Conservation (phyloP, 2,113 vertebrate species). For the Strix uralensis region DNA sequence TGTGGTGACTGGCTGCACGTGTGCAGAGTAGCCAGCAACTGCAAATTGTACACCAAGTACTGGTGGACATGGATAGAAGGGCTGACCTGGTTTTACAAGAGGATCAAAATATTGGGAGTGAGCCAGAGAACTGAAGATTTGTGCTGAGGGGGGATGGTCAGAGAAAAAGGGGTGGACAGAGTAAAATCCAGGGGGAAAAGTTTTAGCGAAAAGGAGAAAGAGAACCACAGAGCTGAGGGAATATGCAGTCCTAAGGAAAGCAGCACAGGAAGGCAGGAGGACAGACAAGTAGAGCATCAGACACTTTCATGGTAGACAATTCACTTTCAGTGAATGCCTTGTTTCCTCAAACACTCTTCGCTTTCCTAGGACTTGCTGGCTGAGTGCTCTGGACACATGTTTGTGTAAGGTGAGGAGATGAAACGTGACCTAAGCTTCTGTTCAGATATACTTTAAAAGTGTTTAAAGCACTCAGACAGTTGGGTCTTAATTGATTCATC, state of each 20-base stretch:
- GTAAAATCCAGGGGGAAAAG: neutral
- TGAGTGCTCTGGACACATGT: neutral
- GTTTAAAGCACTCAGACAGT: neutral
- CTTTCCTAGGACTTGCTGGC: neutral
- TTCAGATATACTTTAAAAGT: neutral
- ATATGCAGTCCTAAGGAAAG: neutral
- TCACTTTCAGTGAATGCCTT: neutral
- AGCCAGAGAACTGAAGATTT: neutral
- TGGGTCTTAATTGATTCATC: constrained; percentile 17
- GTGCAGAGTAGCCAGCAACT: neutral
- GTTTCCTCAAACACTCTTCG: neutral
- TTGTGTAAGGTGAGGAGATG: neutral
- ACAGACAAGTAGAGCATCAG: neutral
- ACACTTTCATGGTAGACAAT: neutral
- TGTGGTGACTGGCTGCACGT: neutral
- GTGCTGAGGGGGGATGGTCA: neutral
- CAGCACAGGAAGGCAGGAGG: neutral
- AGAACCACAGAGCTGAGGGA: neutral
- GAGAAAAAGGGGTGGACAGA: neutral
- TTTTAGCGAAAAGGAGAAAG: neutral
- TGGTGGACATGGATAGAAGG: neutral
- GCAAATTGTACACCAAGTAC: neutral
- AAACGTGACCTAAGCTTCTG: neutral
- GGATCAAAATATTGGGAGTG: neutral
- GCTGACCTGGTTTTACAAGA: neutral